Evolutionary conservation across 2,888 invertebrate species (phyloP).

Genomic region (Oscheius onirici): DNA sequence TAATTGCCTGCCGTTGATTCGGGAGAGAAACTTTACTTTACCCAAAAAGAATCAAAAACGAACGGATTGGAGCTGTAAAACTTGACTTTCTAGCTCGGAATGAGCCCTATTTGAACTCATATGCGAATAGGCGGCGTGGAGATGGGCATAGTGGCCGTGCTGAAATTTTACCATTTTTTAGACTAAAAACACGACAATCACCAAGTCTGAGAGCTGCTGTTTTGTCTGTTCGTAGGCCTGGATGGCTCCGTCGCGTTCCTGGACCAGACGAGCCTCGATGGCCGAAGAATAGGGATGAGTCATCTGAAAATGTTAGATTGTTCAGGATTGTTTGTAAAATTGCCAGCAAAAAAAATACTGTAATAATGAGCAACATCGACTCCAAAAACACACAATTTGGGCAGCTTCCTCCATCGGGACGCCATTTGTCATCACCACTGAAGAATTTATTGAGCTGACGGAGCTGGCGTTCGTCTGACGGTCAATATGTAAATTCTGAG

Average conservation of each 20-base stretch:
- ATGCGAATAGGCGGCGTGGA: conserved; percentile 65
- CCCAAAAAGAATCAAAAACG: conserved; percentile 7
- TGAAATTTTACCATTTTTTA: conserved; percentile 38
- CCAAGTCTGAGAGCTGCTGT: conserved; percentile 51
- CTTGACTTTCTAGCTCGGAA: conserved; percentile 56
- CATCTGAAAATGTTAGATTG: conserved; percentile 20
- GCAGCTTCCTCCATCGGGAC: not conserved
- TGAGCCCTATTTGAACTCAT: conserved; percentile 49
- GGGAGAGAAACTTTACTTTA: too few species aligned
- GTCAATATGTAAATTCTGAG: conserved; percentile 22
- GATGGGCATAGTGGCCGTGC: conserved; percentile 65
- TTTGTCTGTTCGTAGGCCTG: conserved; percentile 38
- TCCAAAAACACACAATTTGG: too few species aligned
- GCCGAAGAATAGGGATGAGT: conserved; percentile 33
- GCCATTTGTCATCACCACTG: conserved; percentile 20
- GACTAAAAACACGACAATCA: conserved; percentile 12
- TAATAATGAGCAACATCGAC: not conserved
- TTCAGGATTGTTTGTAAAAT: too few species aligned
- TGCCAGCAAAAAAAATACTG: too few species aligned
- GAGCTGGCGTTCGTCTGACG: conserved; percentile 19
- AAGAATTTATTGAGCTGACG: conserved; percentile 18
- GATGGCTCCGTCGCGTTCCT: conserved; percentile 29
- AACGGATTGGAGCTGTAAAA: conserved; percentile 64
- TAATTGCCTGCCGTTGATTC: too few species aligned
- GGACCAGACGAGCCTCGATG: conserved; percentile 29